Conservation (phyloP, 2,888 invertebrate genomes). For the Sceliomorpha sp. region DNA sequence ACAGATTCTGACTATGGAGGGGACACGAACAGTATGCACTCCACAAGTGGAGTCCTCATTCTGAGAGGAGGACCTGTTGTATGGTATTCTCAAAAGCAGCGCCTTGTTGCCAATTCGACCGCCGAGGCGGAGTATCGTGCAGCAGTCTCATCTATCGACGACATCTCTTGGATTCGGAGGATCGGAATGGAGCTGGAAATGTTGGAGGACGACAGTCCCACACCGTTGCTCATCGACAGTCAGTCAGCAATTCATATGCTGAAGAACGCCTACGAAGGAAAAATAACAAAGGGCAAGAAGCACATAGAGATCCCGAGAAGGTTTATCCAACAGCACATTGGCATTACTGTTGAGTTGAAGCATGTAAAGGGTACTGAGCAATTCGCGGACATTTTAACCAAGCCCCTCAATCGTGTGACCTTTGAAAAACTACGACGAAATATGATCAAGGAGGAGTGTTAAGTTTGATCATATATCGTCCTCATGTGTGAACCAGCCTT, state of each 20-base stretch:
- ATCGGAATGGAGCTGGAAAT: slow-evolving; percentile 57
- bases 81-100: too few relatives aligned
- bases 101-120: slow-evolving; percentile 58
- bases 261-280: slow-evolving; percentile 62
- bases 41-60: slow-evolving; percentile 15
- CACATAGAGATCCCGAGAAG: slow-evolving; percentile 58
- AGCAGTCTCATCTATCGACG: too few relatives aligned
- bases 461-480: too few relatives aligned
- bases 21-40: slow-evolving; percentile 4
- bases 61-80: slow-evolving; percentile 16
- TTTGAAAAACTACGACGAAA: too few relatives aligned
- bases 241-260: slow-evolving; percentile 65
- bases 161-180: slow-evolving; percentile 65
- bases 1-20: slow-evolving; percentile 52
- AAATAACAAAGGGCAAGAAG: slow-evolving; percentile 66
- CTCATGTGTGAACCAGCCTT: too few relatives aligned
- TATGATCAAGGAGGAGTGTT: too few relatives aligned
- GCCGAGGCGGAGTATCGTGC: slow-evolving; percentile 68
- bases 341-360: slow-evolving; percentile 55
- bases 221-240: slow-evolving; percentile 61
- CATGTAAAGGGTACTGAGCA: slow-evolving; percentile 62
- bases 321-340: slow-evolving; percentile 65
- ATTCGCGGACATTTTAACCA: slow-evolving; percentile 63
- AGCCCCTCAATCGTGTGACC: too few relatives aligned
- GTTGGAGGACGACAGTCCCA: slow-evolving; percentile 54